A percentile compares a stretch with the other conserved stretches of the same genome.
These are phyloP conservation scores for Anisognathus igniventris DNA, from an alignment of 2,797 vertebrate species.

Conservation along the genomic window DNA sequence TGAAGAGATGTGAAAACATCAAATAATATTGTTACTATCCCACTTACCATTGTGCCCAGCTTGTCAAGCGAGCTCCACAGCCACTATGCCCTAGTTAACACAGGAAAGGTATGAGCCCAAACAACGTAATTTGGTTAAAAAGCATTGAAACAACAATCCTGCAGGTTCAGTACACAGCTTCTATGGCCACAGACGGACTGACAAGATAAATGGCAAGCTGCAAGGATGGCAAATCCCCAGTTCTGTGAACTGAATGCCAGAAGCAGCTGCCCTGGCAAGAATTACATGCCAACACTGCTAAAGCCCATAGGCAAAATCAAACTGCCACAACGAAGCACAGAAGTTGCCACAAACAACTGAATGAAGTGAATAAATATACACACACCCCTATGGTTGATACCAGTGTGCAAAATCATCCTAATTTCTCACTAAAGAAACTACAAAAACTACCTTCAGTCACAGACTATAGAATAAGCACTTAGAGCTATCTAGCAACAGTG, in stretches of 20 bases:
- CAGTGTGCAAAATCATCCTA: neutral
- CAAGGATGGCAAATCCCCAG: neutral
- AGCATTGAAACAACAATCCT: neutral
- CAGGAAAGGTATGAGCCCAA: neutral
- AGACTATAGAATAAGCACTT: neutral
- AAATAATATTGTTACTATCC: neutral
- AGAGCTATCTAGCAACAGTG: neutral
- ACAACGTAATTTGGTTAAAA: neutral
- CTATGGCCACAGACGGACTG: neutral
- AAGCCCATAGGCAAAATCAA: neutral
- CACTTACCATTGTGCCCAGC: neutral
- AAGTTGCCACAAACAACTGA: neutral
- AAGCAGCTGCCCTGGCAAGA: neutral
- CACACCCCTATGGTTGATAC: fast-evolving
- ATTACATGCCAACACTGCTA: neutral
- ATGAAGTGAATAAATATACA: neutral
- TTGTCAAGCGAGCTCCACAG: neutral
- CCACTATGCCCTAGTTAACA: neutral
- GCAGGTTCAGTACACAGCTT: neutral
- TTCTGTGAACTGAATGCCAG: neutral
- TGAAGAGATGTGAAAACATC: neutral
- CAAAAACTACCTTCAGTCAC: neutral
- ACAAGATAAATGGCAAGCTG: neutral
- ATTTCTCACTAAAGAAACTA: neutral
- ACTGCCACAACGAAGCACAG: neutral